A percentile compares a stretch with the other conserved stretches of the same genome.
These are phyloP conservation scores for Herpetotheres cachinnans DNA, from an alignment of 2,113 vertebrate genomes.

Conservation along the genomic window DNA sequence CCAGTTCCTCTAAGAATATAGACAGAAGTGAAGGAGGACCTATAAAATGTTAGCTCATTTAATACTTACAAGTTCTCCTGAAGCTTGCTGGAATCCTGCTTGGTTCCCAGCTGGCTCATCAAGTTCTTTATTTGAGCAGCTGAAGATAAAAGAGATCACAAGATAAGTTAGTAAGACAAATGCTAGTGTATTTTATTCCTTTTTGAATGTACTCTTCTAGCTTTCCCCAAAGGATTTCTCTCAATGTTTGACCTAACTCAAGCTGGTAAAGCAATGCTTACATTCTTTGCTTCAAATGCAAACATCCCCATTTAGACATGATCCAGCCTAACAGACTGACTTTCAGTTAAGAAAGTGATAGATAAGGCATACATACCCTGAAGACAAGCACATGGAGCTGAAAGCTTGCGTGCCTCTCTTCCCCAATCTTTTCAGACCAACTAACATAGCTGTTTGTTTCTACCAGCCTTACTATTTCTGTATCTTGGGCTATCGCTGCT, in stretches of 20 bases:
- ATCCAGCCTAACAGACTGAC: background rate
- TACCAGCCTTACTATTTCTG: background rate
- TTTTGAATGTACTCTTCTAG: background rate
- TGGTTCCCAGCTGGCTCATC: conserved; percentile 92
- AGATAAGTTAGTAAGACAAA: background rate
- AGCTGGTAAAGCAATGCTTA: background rate
- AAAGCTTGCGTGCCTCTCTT: background rate
- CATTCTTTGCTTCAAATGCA: background rate
- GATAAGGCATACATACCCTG: background rate
- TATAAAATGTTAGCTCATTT: background rate
- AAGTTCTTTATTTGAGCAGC: conserved; percentile 93
- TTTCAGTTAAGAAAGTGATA: background rate
- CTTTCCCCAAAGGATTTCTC: background rate
- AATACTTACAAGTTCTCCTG: conserved; percentile 91
- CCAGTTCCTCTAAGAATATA: background rate
- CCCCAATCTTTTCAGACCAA: background rate
- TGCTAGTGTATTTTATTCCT: background rate
- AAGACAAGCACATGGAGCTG: background rate
- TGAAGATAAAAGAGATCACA: conserved; percentile 52
- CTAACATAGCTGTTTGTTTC: background rate
- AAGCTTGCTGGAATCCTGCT: conserved; percentile 89
- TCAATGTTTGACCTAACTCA: background rate
- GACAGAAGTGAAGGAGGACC: background rate
- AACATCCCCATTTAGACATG: background rate
- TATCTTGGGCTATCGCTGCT: background rate